Percentiles rank a stretch among this genome's conserved stretches.
Conservation (phyloP, 2,888 invertebrate genomes). For the Yponomeuta plumbellus region DNA sequence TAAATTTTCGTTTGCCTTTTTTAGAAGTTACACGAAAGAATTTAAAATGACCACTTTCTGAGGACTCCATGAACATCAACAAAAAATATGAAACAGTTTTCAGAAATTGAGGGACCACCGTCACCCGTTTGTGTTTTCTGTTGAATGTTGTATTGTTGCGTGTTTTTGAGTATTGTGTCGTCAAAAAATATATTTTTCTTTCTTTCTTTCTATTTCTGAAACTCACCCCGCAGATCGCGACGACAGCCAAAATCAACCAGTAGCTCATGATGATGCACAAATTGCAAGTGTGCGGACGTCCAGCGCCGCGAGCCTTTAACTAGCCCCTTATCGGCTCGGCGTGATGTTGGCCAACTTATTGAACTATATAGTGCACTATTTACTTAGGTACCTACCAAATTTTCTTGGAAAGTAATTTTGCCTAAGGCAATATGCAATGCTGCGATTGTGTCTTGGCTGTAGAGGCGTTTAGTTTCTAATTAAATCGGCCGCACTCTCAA, state of each 20-base stretch:
- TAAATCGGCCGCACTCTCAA: too few relatives aligned
- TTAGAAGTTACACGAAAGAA: too few relatives aligned
- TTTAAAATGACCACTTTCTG: too few relatives aligned
- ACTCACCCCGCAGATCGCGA: constrained; percentile 8
- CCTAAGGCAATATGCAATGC: background rate
- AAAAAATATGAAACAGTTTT: too few relatives aligned
- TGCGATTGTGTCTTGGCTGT: background rate
- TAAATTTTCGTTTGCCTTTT: too few relatives aligned
- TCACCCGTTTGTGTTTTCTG: too few relatives aligned
- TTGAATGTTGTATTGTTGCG: too few relatives aligned
- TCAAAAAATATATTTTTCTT: background rate
- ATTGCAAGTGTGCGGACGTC: background rate
- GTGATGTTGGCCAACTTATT: background rate
- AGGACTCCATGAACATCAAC: too few relatives aligned
- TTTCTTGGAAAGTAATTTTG: background rate
- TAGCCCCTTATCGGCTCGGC: background rate
- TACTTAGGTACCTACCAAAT: background rate
- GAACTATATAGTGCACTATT: background rate
- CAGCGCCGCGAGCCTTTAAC: background rate
- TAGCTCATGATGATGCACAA: background rate
- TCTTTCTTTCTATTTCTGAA: background rate
- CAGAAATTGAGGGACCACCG: too few relatives aligned
- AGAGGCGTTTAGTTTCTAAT: too few relatives aligned
- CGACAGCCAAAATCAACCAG: background rate
- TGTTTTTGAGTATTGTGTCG: too few relatives aligned